Evolutionary conservation across 2,113 vertebrate species (phyloP), one percentile per base, ranked within the genome.

Genomic region (Clarias gariepinus): DNA sequence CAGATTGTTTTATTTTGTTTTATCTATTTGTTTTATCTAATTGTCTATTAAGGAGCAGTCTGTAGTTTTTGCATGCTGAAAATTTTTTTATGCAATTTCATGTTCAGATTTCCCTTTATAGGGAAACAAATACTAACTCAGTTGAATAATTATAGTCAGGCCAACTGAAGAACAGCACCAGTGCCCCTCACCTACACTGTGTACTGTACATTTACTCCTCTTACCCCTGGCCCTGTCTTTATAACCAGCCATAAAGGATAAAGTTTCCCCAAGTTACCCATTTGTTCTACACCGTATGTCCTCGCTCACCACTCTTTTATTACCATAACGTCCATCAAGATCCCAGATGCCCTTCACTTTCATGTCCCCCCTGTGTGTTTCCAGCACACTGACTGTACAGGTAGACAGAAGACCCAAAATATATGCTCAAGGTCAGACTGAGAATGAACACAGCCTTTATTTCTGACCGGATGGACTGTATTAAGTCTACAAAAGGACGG

Each of bases 301-400:
- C 28, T 64, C 16, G 16, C 53, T 84, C 23, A 18, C 77, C 77
- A 60, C 41, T 85, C 77, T 47, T 86, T 47, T 25, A 64, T 88
- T 79, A 66, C 87, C 66, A 85, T 85, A 41, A 41, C 87, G 85
- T 85, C 83, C 74, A 7, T 68, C 47, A 9, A 68, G 61, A 19
- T 21, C 84, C 61, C 61, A 79, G 64, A 25, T 58, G 68, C 52
- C 83, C 83, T 74, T 74, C 69, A 33, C 55, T 23, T 60, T 10
- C 19, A 74, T 25, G 3, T 52, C 52, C 69, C 52, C 63, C 47
- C 47, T 47, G 47, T 79, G 28, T 79, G 63, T 69, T 80, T 79
- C 33, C 63, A 80, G 76, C 84, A 9, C 13, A 36, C 57, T 61
- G 21, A 61, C 19, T 36, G 30, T 36, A 57, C 78, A 33, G 78